A percentile compares a stretch with the other conserved stretches of the same genome.
These are phyloP conservation scores for Nomada hirtipes DNA, from an alignment of 2,888 invertebrate species.

Conservation along the genomic window DNA sequence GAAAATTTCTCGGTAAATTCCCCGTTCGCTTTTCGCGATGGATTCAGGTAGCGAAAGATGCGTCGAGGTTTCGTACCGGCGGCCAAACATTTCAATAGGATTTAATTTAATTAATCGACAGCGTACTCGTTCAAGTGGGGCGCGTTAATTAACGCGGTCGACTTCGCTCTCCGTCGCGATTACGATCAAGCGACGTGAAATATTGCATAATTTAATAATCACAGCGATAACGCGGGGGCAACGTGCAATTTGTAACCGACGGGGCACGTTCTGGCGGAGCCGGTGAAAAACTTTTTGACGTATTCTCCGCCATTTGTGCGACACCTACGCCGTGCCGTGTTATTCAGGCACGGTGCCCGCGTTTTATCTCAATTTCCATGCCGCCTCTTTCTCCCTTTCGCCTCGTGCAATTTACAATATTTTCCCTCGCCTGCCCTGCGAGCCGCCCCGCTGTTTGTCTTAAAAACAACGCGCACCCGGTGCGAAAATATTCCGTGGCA, in stretches of 20 bases:
- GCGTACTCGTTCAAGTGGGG: not conserved
- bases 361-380: slow-evolving; percentile 48
- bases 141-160: slow-evolving; percentile 42
- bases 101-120: slow-evolving; percentile 42
- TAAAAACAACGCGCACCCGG: slow-evolving; percentile 34
- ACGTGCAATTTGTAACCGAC: slow-evolving; percentile 25
- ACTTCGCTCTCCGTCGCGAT: slow-evolving; percentile 10
- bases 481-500: slow-evolving; percentile 38
- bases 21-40: not conserved
- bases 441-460: slow-evolving; percentile 28
- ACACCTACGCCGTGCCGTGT: slow-evolving; percentile 24
- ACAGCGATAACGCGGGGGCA: not conserved
- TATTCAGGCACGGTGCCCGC: slow-evolving; percentile 41
- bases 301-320: slow-evolving; percentile 26
- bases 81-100: not conserved
- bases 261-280: not conserved
- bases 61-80: not conserved
- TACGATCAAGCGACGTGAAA: slow-evolving; percentile 8
- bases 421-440: slow-evolving; percentile 14
- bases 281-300: slow-evolving; percentile 33
- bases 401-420: slow-evolving; percentile 47
- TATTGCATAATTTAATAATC: slow-evolving; percentile 38
- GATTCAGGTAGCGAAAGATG: not conserved
- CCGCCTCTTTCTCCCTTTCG: slow-evolving; percentile 16
- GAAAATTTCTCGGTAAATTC: slow-evolving; percentile 11